phyloP scores from a whole-genome alignment of 2,113 vertebrate genomes.

The Paralichthys olivaceus region DNA sequence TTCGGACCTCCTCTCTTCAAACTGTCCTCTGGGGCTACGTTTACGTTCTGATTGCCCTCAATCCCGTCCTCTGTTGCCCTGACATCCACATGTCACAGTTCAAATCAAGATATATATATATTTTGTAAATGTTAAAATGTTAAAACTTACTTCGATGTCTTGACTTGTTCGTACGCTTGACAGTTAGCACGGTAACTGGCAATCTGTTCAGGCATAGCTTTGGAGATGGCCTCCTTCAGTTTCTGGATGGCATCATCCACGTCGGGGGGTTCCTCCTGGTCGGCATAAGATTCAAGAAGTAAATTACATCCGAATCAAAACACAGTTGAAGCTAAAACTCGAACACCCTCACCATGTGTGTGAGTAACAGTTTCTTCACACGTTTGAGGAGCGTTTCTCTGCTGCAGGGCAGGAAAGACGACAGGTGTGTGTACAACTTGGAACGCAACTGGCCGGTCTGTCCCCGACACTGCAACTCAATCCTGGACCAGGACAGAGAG shows the following conservation, averaged over 20 bases:
- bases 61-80: conserved; percentile 90
- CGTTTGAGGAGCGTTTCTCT: conserved; percentile 91
- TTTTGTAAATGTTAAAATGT: too few species aligned
- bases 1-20: conserved; percentile 87
- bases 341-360: conserved; percentile 82
- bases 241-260: conserved; percentile 87
- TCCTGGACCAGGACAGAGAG: conserved; percentile 75
- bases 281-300: conserved; percentile 62
- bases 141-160: conserved; percentile 87
- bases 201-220: conserved; percentile 93
- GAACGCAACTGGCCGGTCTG: conserved; percentile 87
- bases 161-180: conserved; percentile 88
- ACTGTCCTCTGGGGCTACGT: conserved; percentile 76
- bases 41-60: conserved; percentile 83
- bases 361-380: conserved; percentile 87
- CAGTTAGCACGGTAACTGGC: conserved; percentile 88
- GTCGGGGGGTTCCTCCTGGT: conserved; percentile 81
- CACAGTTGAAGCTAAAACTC: too few species aligned
- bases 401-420: conserved; percentile 93
- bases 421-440: conserved; percentile 89
- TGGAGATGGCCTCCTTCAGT: conserved; percentile 89
- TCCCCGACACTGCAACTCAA: conserved; percentile 89
- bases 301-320: background rate
- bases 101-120: too few species aligned
- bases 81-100: background rate